These are phyloP conservation scores for Coenonympha glycerion DNA, from an alignment of 2,888 invertebrate species.

Conservation along the genomic window DNA sequence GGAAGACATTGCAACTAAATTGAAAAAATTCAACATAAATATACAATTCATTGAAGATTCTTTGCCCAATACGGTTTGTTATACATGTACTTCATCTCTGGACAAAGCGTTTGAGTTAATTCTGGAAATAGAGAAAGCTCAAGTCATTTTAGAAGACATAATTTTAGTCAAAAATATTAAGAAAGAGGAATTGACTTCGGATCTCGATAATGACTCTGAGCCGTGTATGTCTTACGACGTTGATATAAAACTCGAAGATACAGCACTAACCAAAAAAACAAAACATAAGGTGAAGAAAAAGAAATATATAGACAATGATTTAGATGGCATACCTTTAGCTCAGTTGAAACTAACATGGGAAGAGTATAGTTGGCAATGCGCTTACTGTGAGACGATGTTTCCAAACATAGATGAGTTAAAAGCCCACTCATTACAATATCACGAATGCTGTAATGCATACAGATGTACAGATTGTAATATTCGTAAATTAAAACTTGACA, in stretches of 20 bases:
- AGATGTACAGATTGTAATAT: conserved; percentile 78
- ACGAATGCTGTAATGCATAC: conserved; percentile 77
- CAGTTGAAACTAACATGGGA: conserved; percentile 50
- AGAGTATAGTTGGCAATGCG: conserved; percentile 53
- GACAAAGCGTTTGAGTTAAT: conserved; percentile 50
- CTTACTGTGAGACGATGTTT: conserved; percentile 50
- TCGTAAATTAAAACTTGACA: conserved; percentile 44
- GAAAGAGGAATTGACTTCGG: conserved; percentile 30
- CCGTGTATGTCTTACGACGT: conserved; percentile 14
- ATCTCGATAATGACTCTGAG: conserved; percentile 14
- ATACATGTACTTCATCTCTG: conserved; percentile 41
- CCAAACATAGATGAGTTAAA: conserved; percentile 55
- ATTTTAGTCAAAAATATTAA: conserved; percentile 36
- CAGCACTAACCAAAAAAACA: neutral
- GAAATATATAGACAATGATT: conserved; percentile 16
- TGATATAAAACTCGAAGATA: conserved; percentile 30
- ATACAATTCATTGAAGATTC: conserved; percentile 37
- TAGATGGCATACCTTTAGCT: conserved; percentile 39
- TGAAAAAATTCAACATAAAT: conserved; percentile 40
- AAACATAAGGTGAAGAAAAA: conserved; percentile 15
- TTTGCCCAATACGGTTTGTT: conserved; percentile 50
- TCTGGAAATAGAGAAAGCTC: conserved; percentile 44
- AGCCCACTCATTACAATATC: conserved; percentile 75
- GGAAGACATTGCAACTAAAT: conserved; percentile 39
- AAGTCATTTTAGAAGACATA: conserved; percentile 37